Base-by-base conservation (phyloP, 2,888 invertebrate species). In the Mesodorylaimus sp. region DNA sequence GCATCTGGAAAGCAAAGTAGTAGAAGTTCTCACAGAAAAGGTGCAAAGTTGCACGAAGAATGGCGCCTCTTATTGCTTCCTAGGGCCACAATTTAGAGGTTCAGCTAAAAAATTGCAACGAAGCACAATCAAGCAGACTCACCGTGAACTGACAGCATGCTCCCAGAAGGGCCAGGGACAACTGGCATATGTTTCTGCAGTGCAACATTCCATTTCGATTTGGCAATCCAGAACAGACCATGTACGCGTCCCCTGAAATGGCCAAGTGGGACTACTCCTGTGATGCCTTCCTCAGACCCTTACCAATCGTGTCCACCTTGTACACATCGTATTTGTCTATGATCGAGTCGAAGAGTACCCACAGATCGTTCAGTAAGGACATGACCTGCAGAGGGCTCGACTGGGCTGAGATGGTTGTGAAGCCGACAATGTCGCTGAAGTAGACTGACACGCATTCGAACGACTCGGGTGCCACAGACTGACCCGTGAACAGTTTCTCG, bases 391-490 rank as follows among this genome's bases (percentile, higher is more conserved):
- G 5, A 28, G 45, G 45, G 3, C 29, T 16, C 13, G 29, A 28
- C 32, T 21, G 5, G n/a, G 26, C 27, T 13, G 26, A 26, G 7
- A 45, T 28, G 3, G 27, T 45, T 5, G 48, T 49, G 50, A 50
- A 50, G n/a, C n/a, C n/a, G n/a, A n/a, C n/a, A n/a, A n/a, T n/a
- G n/a, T n/a, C n/a, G n/a, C n/a, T n/a, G n/a, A 49, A 49, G 28
- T 48, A 49, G 37, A 49, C 21, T 19, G 25, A 23, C 5, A 49
- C 47, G 25, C 24, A 48, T 7, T 49, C 48, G 47, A 47, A 47
- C 21, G 21, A 48, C 26, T 28, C 47, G 10, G 49, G 49, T 3
- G 32, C 13, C 24, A 49, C 49, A 29, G 29, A 21, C 26, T 49
- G 27, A 5, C 49, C 46, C 21, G 23, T 29, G 28, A 47, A 29